These are phyloP conservation scores for Pomatorhinus ruficollis DNA, from an alignment of 2,113 vertebrate species.

Conservation along the genomic window DNA sequence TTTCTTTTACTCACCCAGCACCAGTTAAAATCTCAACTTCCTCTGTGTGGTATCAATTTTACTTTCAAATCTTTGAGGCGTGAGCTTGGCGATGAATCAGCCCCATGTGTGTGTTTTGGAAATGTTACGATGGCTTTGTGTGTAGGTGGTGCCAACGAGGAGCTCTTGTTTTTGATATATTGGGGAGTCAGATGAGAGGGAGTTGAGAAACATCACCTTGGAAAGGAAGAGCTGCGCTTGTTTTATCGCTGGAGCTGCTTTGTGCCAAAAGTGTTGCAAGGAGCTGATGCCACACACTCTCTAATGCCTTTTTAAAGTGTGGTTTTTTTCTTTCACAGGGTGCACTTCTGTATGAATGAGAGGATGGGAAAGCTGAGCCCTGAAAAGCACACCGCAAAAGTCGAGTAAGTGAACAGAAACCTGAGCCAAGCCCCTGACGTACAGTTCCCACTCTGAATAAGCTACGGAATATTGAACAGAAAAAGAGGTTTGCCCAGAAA, in stretches of 20 bases:
- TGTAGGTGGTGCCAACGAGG: not conserved
- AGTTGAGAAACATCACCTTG: not conserved
- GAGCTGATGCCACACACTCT: not conserved
- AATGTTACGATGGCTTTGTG: not conserved
- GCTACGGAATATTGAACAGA: not conserved
- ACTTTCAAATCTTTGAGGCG: not conserved
- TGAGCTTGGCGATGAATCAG: not conserved
- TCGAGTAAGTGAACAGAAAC: constrained; percentile 7
- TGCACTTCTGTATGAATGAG: not conserved
- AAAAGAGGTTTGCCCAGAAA: not conserved
- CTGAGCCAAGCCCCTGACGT: not conserved
- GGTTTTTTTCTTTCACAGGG: not conserved
- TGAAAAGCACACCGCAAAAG: constrained; percentile 2
- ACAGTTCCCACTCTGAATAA: not conserved
- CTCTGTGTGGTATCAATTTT: not conserved
- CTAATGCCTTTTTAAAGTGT: not conserved
- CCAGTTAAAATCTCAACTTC: not conserved
- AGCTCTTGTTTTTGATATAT: not conserved
- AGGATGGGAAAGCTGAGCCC: constrained; percentile 35
- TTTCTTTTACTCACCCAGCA: not conserved
- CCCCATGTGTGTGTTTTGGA: not conserved
- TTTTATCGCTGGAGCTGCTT: not conserved
- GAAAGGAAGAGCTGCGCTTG: not conserved
- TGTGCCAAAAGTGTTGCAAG: not conserved
- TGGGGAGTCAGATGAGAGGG: not conserved